These are phyloP conservation scores for Lycophotia porphyrea DNA, from an alignment of 2,888 invertebrate species.

Conservation along the genomic window DNA sequence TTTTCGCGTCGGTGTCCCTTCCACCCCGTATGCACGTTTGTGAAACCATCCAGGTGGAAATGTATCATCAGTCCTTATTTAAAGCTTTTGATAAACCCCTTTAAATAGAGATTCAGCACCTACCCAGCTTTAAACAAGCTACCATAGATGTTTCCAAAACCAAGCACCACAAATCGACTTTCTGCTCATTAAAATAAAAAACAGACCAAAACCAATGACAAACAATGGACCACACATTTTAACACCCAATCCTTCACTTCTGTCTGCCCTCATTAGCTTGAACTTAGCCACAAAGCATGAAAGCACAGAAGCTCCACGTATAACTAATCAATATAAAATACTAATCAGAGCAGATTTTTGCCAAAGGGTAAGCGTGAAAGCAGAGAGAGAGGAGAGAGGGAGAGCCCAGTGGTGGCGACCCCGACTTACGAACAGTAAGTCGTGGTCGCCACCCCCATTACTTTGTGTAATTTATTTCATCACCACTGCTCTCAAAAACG, in stretches of 20 bases:
- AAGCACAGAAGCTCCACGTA: constrained; percentile 32
- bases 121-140: not conserved
- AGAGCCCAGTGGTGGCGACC: too few species aligned
- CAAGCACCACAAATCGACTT: not conserved
- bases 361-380: too few species aligned
- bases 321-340: not conserved
- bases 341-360: not conserved
- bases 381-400: too few species aligned
- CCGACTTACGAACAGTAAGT: too few species aligned
- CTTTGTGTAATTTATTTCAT: too few species aligned
- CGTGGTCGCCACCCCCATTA: too few species aligned
- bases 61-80: too few species aligned
- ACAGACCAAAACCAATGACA: not conserved
- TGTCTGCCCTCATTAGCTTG: constrained; percentile 52
- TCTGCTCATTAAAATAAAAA: constrained; percentile 34
- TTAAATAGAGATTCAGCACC: not conserved
- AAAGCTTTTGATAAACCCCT: not conserved
- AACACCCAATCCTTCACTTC: constrained; percentile 47
- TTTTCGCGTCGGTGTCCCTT: too few species aligned
- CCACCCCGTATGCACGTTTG: too few species aligned
- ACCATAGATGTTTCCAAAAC: not conserved
- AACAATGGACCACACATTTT: constrained; percentile 40
- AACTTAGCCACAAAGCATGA: constrained; percentile 10
- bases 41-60: not conserved
- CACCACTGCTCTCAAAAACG: too few species aligned